Base-by-base conservation (phyloP, 1,140 invertebrate genomes). In the Littorina saxatilis region DNA sequence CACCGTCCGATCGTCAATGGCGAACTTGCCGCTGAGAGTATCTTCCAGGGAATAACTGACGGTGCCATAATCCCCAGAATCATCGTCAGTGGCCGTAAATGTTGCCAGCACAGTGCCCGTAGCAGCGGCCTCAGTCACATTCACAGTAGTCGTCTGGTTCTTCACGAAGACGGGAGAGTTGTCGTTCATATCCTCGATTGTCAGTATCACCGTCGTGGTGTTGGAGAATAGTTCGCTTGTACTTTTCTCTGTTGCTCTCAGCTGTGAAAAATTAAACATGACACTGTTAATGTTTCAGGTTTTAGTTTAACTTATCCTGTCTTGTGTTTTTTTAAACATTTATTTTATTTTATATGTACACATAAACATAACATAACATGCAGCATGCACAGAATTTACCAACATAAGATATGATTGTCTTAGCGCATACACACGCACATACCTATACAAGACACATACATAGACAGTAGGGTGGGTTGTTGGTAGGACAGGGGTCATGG, bases 171-270 rank as follows among this genome's bases (percentile, higher is more conserved):
- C 76, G 29, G 84, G 84, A 5, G 80, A 74, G 73, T 85, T 85
- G 77, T 85, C 84, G 66, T 85, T 85, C 35, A 80, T 73, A 37
- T 85, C 84, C 11, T 77, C 70, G 17, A 85, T 39, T 13, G 47
- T 70, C 2, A 85, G 66, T 5, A 63, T 77, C 29, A 85, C 52
- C 29, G 35, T 52, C 0, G 78, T 77, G 13, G 37, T 75, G 63
- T 61, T 80, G 20, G 20, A 47, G 32, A n/a, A 39, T 13, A 17
- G 2, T 32, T 83, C 82, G 4, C 52, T 37, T 29, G 77, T 80
- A 17, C 32, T 32, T 2, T 9, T 80, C 58, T 83, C 82, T 27
- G 37, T 73, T 2, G 82, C 82, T 37, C 73, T 39, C 32, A 82
- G 55, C 80, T 83, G 77, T 2, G 17, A 0, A 55, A 20, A 43